Evolutionary conservation across 37 sponge, comb jelly and placozoan genomes (phyloP).

Genomic region (Mnemiopsis leidyi): DNA sequence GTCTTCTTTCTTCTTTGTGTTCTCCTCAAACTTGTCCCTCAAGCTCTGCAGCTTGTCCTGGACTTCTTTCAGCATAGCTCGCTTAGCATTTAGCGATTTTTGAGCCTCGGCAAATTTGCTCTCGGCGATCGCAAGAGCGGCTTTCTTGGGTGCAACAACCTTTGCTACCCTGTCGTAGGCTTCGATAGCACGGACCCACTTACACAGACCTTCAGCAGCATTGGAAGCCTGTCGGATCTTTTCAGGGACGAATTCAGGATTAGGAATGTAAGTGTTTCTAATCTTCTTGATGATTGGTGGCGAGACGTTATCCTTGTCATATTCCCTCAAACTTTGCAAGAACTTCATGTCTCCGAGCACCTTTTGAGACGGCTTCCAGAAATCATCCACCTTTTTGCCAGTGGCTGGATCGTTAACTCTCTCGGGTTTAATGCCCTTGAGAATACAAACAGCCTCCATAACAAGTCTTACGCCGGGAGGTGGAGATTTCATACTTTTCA

Average conservation of each 20-base stretch:
- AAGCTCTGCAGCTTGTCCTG: constrained; percentile 88
- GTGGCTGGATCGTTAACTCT: constrained; percentile 83
- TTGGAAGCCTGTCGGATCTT: constrained; percentile 92
- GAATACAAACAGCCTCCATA: constrained; percentile 96
- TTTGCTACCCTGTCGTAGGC: constrained; percentile 93
- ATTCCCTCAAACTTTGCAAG: constrained; percentile 80
- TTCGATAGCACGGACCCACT: constrained; percentile 95
- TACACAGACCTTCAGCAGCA: constrained; percentile 96
- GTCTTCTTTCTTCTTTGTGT: constrained; percentile 85
- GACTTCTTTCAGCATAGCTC: constrained; percentile 79
- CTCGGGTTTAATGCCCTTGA: constrained; percentile 92
- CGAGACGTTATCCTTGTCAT: constrained; percentile 93
- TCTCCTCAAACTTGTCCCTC: constrained; percentile 85
- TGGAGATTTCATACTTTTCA: constrained; percentile 94
- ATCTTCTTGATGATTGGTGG: constrained; percentile 81
- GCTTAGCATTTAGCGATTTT: constrained; percentile 82
- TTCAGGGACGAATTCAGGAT: constrained; percentile 94
- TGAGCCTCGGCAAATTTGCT: constrained; percentile 87
- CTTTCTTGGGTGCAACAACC: constrained; percentile 97
- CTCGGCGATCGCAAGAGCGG: constrained; percentile 84
- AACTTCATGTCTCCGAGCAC: constrained; percentile 92
- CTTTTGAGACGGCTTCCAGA: constrained; percentile 92
- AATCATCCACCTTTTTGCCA: constrained; percentile 90
- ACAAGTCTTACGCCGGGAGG: constrained; percentile 90
- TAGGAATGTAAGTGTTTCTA: constrained; percentile 77